Percentiles rank a stretch among this genome's conserved stretches.
These are phyloP conservation scores for Diaprepes abbreviatus DNA, from an alignment of 2,888 invertebrate genomes.

Conservation along the genomic window DNA sequence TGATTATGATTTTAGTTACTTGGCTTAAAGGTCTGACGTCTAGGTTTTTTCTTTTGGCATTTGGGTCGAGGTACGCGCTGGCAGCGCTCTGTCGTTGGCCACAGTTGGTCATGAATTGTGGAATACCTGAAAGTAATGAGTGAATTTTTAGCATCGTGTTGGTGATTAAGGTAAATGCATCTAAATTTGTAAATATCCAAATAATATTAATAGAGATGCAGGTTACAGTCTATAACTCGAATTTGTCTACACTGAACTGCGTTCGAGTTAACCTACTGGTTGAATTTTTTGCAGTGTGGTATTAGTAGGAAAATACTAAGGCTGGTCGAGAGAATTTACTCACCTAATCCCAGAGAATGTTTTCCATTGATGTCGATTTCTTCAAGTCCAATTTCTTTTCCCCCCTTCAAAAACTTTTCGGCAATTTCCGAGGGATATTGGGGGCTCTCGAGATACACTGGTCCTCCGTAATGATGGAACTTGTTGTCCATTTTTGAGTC, in stretches of 20 bases:
- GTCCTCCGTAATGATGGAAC: slow-evolving; percentile 72
- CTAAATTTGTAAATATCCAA: no score
- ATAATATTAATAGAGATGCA: no score
- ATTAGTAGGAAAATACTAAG: no score
- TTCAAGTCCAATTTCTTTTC: slow-evolving; percentile 75
- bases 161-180: no score
- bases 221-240: no score
- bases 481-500: slow-evolving; percentile 51
- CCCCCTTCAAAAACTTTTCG: slow-evolving; percentile 72
- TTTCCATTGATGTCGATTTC: slow-evolving; percentile 79
- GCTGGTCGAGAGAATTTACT: no score
- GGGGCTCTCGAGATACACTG: slow-evolving; percentile 70
- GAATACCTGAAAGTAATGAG: slow-evolving; percentile 57
- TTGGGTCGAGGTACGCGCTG: slow-evolving; percentile 74
- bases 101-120: slow-evolving; percentile 73
- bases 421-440: slow-evolving; percentile 60
- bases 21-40: slow-evolving; percentile 74
- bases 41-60: slow-evolving; percentile 75
- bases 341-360: slow-evolving; percentile 71
- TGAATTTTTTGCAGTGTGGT: no score
- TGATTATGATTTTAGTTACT: slow-evolving; percentile 78
- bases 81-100: slow-evolving; percentile 78
- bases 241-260: no score
- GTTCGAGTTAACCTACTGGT: no score
- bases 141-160: no score